A percentile compares a stretch with the other conserved stretches of the same genome.
phyloP scores from a whole-genome alignment of 1,140 invertebrate genomes.

The Drosophila carrolli region DNA sequence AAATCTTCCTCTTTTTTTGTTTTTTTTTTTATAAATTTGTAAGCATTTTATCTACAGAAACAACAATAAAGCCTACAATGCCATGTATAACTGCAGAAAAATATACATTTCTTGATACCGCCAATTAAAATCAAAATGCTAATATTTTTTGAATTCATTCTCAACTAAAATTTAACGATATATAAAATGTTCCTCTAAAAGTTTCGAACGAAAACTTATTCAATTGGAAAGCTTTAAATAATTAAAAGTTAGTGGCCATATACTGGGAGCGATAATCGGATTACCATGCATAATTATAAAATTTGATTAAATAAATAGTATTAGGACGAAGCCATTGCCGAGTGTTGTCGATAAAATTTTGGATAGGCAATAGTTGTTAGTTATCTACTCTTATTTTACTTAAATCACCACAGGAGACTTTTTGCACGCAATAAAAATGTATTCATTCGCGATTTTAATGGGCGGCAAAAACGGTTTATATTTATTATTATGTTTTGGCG shows the following conservation, averaged over 20 bases:
- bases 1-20: too few species aligned
- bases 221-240: conserved; percentile 26
- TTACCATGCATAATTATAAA: conserved; percentile 38
- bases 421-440: conserved; percentile 6
- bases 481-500: conserved; percentile 52
- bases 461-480: conserved; percentile 19
- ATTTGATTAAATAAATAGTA: conserved; percentile 30
- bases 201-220: background rate
- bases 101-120: too few species aligned
- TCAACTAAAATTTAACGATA: background rate
- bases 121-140: background rate
- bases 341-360: conserved; percentile 1
- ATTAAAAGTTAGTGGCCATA: conserved; percentile 26
- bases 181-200: background rate
- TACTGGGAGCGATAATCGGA: conserved; percentile 32
- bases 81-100: too few species aligned
- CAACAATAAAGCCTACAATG: too few species aligned
- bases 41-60: too few species aligned
- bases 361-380: conserved; percentile 1
- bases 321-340: conserved; percentile 27
- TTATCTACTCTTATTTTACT: conserved; percentile 22
- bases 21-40: too few species aligned
- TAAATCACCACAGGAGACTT: conserved; percentile 17
- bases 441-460: conserved; percentile 25
- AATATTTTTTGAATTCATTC: background rate